Evolutionary conservation across 1,140 invertebrate genomes (phyloP).

Genomic region (Mizuhopecten yessoensis): DNA sequence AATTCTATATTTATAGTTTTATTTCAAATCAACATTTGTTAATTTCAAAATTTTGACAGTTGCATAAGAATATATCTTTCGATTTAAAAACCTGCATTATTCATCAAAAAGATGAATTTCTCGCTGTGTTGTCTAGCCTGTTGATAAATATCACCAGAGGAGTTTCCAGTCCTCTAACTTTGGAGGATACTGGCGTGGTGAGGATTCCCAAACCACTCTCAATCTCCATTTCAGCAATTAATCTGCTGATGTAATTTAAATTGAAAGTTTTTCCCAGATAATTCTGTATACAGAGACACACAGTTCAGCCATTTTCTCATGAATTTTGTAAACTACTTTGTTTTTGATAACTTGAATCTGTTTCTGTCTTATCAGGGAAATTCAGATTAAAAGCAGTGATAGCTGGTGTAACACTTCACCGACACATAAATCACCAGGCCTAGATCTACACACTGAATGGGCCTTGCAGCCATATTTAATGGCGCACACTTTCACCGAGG

Average conservation of each 20-base stretch:
- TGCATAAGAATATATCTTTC: conserved; percentile 13
- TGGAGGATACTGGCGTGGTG: background rate
- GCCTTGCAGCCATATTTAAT: conserved; percentile 38
- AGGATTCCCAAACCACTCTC: background rate
- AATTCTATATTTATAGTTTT: conserved; percentile 8
- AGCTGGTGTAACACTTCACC: conserved; percentile 37
- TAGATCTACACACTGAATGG: conserved; percentile 24
- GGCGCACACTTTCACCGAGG: conserved; percentile 27
- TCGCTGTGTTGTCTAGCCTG: background rate
- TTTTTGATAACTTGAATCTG: conserved; percentile 39
- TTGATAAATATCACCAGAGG: conserved; percentile 15
- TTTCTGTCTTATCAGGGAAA: conserved; percentile 34
- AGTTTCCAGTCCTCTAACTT: background rate
- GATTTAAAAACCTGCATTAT: background rate
- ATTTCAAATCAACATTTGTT: conserved; percentile 28
- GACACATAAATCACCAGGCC: conserved; percentile 9
- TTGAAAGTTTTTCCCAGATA: conserved; percentile 38
- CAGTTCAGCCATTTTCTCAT: conserved; percentile 38
- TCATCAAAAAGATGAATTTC: conserved; percentile 21
- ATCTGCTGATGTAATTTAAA: conserved; percentile 35
- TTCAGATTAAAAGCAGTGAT: conserved; percentile 39
- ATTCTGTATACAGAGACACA: conserved; percentile 38
- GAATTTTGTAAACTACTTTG: conserved; percentile 39
- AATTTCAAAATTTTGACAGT: conserved; percentile 36
- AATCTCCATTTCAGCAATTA: conserved; percentile 9